Evolutionary conservation across 1,140 invertebrate species (phyloP).

Genomic region (Chrysopa pallens): DNA sequence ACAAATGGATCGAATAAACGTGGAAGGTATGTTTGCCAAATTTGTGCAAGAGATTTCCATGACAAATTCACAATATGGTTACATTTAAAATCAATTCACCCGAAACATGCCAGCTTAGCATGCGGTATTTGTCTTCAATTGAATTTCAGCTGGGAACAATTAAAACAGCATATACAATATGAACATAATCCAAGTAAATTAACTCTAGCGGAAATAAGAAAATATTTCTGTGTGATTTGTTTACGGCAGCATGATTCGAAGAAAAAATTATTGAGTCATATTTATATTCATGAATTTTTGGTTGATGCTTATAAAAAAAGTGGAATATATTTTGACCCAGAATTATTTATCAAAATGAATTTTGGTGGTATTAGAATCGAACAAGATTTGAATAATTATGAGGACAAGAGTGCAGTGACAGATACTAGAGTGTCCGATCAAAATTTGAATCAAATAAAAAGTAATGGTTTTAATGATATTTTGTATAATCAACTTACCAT

Average conservation of each 20-base stretch:
- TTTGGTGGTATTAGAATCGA: constrained; percentile 7
- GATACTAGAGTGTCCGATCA: no score
- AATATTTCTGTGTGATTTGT: constrained; percentile 32
- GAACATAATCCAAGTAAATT: constrained; percentile 25
- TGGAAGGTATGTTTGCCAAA: constrained; percentile 13
- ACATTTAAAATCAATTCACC: constrained; percentile 34
- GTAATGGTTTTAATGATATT: constrained; percentile 16
- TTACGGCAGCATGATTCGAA: constrained; percentile 35
- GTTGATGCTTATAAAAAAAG: constrained; percentile 21
- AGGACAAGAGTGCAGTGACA: constrained; percentile 8
- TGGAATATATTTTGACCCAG: constrained; percentile 26
- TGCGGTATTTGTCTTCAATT: constrained; percentile 38
- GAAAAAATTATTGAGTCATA: constrained; percentile 34
- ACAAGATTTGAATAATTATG: constrained; percentile 12
- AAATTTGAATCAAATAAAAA: no score
- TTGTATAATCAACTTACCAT: constrained; percentile 29
- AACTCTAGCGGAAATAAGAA: constrained; percentile 21
- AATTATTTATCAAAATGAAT: constrained; percentile 29
- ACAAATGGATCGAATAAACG: neutral
- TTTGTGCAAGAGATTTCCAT: constrained; percentile 30
- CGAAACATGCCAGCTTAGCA: constrained; percentile 31
- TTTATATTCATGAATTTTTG: constrained; percentile 33
- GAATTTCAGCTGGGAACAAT: constrained; percentile 25
- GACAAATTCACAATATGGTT: constrained; percentile 32
- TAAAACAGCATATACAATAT: constrained; percentile 30